Base-by-base conservation (phyloP, 1,140 invertebrate genomes). In the Panagrolaimus sp. region DNA sequence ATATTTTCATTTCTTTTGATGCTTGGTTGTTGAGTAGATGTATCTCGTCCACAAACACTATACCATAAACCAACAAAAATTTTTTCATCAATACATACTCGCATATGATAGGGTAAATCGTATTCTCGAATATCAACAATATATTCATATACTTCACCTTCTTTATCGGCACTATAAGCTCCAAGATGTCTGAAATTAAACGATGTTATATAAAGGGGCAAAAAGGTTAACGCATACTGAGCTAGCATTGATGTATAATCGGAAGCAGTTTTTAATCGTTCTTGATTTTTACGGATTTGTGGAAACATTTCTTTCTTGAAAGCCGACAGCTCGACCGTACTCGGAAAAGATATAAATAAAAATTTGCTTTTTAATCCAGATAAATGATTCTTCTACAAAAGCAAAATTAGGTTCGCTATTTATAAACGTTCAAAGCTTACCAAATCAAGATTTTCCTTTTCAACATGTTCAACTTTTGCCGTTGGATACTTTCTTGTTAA, bases 31-130 rank as follows among this genome's bases (percentile, higher is more conserved):
- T 48, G 46, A 15, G 73, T 79, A 28, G 17, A 10, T 8, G 68
- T 66, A 48, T 89, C 89, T 73, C 88, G 86, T 69, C 88, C 88
- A 79, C 89, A 90, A 0, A 98, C 88, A 15, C 89, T 89, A 83
- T 98, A 99, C 96, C 96, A 99, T 26, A 88, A 87, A 3, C 95
- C 95, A 76, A 94, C 93, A 85, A 93, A 96, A 72, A 98, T 91
- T 81, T 92, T 90, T 79, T 90, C 86, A 84, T 98, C 95, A 78
- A 97, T 98, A 14, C 94, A 94, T 0, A 98, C 94, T 72, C 96
- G 86, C 0, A 96, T 89, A 84, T 98, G 94, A 85, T 94, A 97
- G 0, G 94, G 94, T 0, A 99, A 92, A 88, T 98, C 96, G 84
- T 98, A 90, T 85, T 99, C 96, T 81, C 91, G 88, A 47, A 94